phyloP scores from a whole-genome alignment of 2,113 vertebrate genomes.

The Mobula birostris region DNA sequence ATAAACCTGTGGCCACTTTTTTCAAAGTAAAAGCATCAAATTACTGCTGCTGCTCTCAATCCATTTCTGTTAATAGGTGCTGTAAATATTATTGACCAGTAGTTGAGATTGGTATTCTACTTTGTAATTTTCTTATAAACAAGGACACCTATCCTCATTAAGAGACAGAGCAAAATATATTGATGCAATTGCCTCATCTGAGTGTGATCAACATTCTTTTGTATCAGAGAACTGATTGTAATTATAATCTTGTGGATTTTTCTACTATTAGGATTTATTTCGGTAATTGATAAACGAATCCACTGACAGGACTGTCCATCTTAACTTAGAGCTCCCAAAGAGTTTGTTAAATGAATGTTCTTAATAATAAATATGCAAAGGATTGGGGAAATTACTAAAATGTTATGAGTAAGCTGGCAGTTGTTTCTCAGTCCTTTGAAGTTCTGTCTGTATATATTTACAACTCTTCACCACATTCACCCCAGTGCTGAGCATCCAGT shows the following conservation, averaged over 20 bases:
- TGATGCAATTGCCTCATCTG: slow-evolving; percentile 64
- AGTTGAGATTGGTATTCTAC: slow-evolving; percentile 10
- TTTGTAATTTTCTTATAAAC: slow-evolving; percentile 34
- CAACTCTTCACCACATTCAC: slow-evolving; percentile 25
- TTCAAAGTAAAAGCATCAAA: slow-evolving; percentile 27
- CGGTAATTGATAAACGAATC: slow-evolving; percentile 47
- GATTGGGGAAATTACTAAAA: slow-evolving; percentile 32
- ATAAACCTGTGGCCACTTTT: background rate
- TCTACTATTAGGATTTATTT: slow-evolving; percentile 48
- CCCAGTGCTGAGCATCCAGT: slow-evolving; percentile 11
- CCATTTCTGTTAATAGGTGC: slow-evolving; percentile 47
- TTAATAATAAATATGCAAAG: slow-evolving; percentile 41
- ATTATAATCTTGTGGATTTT: slow-evolving; percentile 47
- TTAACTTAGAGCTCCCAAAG: slow-evolving; percentile 47
- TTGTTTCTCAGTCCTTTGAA: slow-evolving; percentile 34
- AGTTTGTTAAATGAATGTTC: slow-evolving; percentile 47
- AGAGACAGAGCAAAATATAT: slow-evolving; percentile 79
- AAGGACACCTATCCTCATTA: slow-evolving; percentile 67
- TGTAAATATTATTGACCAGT: slow-evolving; percentile 75
- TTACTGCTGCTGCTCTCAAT: slow-evolving; percentile 19
- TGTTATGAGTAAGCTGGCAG: slow-evolving; percentile 30
- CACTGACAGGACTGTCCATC: slow-evolving; percentile 45
- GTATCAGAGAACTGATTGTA: slow-evolving; percentile 61
- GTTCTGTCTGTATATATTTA: slow-evolving; percentile 31
- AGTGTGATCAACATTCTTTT: slow-evolving; percentile 57